Percentiles rank a stretch among this genome's conserved stretches.
phyloP scores from a whole-genome alignment of 1,140 invertebrate species.

The Monochamus saltuarius region DNA sequence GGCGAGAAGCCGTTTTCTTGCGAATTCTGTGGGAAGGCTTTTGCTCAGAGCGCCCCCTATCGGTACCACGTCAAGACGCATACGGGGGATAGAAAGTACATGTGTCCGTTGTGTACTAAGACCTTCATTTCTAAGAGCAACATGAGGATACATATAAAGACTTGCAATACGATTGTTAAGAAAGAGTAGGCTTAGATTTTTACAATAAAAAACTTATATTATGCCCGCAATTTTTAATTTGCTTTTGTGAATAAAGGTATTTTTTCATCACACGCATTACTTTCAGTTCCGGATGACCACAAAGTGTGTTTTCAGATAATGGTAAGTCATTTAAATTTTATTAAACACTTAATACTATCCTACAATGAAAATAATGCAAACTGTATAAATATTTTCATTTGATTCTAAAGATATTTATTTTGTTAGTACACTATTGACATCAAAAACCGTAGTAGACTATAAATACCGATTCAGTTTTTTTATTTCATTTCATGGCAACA shows the following conservation, averaged over 20 bases:
- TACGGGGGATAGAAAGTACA: constrained; percentile 75
- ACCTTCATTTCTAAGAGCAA: constrained; percentile 64
- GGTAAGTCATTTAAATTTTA: too few relatives aligned
- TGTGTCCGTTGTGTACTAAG: constrained; percentile 67
- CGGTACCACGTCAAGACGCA: constrained; percentile 60
- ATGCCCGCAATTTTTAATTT: constrained; percentile 25
- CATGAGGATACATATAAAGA: constrained; percentile 63
- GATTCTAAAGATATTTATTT: too few relatives aligned
- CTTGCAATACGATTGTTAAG: constrained; percentile 36
- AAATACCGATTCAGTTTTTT: too few relatives aligned
- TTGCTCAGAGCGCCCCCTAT: constrained; percentile 72
- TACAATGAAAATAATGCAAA: too few relatives aligned
- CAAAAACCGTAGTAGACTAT: too few relatives aligned
- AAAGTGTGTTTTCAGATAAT: too few relatives aligned
- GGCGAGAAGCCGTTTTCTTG: constrained; percentile 68
- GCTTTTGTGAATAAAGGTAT: constrained; percentile 6
- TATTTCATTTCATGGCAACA: too few relatives aligned
- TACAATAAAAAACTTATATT: constrained; percentile 20
- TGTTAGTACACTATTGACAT: too few relatives aligned
- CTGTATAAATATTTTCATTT: too few relatives aligned
- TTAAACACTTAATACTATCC: too few relatives aligned
- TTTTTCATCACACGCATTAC: constrained; percentile 1
- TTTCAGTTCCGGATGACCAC: background rate
- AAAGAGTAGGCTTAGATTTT: background rate
- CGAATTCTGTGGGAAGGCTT: constrained; percentile 70